Base-by-base conservation (phyloP, 2,113 vertebrate species). In the Psophia crepitans region DNA sequence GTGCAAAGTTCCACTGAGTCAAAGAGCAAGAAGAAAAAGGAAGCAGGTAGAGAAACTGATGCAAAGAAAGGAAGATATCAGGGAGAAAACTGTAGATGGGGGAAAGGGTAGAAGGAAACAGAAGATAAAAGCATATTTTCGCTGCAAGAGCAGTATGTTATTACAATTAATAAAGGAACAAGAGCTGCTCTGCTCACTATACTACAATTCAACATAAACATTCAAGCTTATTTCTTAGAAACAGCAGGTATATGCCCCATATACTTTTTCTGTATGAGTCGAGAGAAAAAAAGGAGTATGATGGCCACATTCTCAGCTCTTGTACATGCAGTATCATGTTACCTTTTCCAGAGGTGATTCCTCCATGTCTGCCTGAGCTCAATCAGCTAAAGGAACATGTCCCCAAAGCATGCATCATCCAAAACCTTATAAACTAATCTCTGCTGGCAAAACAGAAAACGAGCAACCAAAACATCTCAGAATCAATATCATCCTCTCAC, bases 1-100 rank as follows among this genome's bases (percentile, higher is more conserved):
- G 3, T 0, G 0, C 19, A 12, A 61, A 77, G 11, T 24, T 30
- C 19, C 39, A 46, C 28, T n/a, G 7, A 37, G 30, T 4, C 3
- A 2, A 68, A 53, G 41, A 78, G 30, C 9, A 75, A 54, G 61
- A n/a, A 83, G 21, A 8, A 56, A 56, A 68, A 80, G 19, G 22
- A 65, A 46, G 4, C 3, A 58, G 6, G 7, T 13, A 33, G 53
- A 43, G 15, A 92, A 92, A 65, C 5, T n/a, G 49, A n/a, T 7
- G 2, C 17, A 65, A 19, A 39, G 17, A 83, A 90, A 83, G 24
- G 35, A 82, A 87, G 18, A 21, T 32, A 48, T 2, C 33, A 32
- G 11, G 21, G 19, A 69, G 26, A 54, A 76, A 76, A 76, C 8
- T 24, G 6, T 14, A 1, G 8, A 18, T 12, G 5, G 1, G 8